A percentile compares a stretch with the other conserved stretches of the same genome.
phyloP scores from a whole-genome alignment of 2,888 invertebrate species.

The Drosophila austrosaltans region DNA sequence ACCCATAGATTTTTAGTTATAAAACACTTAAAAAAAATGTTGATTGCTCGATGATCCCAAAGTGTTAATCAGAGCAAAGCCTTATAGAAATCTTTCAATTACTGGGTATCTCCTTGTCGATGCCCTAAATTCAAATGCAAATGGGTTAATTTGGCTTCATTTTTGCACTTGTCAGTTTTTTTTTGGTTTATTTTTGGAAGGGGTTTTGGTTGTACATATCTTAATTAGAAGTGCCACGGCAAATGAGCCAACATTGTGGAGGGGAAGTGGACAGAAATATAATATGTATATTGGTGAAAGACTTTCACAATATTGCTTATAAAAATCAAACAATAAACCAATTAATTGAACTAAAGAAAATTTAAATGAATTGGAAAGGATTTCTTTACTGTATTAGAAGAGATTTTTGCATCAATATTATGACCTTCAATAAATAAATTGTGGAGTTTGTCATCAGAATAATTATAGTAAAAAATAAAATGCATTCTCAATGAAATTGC shows the following conservation, averaged over 20 bases:
- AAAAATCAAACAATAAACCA: background rate
- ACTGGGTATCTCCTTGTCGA: background rate
- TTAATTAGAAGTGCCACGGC: slow-evolving; percentile 66
- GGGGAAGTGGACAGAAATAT: background rate
- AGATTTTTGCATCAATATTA: background rate
- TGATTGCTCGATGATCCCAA: no score
- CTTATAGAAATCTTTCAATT: no score
- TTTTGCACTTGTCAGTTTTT: slow-evolving; percentile 49
- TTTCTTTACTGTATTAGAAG: background rate
- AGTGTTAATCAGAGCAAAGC: no score
- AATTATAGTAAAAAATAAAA: background rate
- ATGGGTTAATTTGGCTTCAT: slow-evolving; percentile 30
- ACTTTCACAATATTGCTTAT: slow-evolving; percentile 3
- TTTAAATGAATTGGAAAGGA: background rate
- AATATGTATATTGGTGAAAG: background rate
- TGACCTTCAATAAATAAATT: background rate
- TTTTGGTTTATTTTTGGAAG: slow-evolving; percentile 5
- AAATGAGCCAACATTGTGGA: background rate
- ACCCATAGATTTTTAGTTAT: no score
- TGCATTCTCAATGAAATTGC: slow-evolving; percentile 3
- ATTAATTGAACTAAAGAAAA: background rate
- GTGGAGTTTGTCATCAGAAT: background rate
- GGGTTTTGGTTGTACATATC: slow-evolving; percentile 40
- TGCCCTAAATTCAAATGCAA: background rate
- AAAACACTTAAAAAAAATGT: no score